phyloP scores from a whole-genome alignment of 2,888 invertebrate species.

The Morpho deidamia region DNA sequence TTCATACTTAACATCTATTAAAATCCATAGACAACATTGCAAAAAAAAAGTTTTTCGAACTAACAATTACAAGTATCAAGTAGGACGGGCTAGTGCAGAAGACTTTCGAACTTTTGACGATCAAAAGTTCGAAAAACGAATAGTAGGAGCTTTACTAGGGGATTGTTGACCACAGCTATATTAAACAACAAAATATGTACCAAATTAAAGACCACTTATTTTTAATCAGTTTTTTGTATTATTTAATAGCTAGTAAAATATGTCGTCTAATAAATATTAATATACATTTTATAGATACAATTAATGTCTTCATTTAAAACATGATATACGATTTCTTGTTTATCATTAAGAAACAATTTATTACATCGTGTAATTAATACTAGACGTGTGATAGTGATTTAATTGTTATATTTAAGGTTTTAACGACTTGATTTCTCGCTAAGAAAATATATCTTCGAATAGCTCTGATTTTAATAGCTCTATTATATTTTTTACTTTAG shows the following conservation, averaged over 20 bases:
- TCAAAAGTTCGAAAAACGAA: too few relatives aligned
- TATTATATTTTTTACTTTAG: too few relatives aligned
- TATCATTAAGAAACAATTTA: conserved; percentile 17
- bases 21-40: too few relatives aligned
- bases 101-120: too few relatives aligned
- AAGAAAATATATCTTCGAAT: not conserved
- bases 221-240: not conserved
- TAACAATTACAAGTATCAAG: too few relatives aligned
- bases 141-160: too few relatives aligned
- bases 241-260: conserved; percentile 16
- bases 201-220: not conserved
- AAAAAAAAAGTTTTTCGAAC: too few relatives aligned
- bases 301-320: conserved; percentile 14
- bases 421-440: conserved; percentile 6
- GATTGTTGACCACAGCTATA: too few relatives aligned
- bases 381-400: conserved; percentile 7
- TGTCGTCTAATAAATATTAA: conserved; percentile 18
- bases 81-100: too few relatives aligned
- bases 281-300: conserved; percentile 13
- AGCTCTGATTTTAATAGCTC: too few relatives aligned
- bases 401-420: conserved; percentile 10
- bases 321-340: conserved; percentile 18
- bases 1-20: too few relatives aligned
- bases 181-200: too few relatives aligned
- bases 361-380: conserved; percentile 19